These are phyloP conservation scores for Dynastes tityus DNA, from an alignment of 2,888 invertebrate genomes.

Conservation along the genomic window DNA sequence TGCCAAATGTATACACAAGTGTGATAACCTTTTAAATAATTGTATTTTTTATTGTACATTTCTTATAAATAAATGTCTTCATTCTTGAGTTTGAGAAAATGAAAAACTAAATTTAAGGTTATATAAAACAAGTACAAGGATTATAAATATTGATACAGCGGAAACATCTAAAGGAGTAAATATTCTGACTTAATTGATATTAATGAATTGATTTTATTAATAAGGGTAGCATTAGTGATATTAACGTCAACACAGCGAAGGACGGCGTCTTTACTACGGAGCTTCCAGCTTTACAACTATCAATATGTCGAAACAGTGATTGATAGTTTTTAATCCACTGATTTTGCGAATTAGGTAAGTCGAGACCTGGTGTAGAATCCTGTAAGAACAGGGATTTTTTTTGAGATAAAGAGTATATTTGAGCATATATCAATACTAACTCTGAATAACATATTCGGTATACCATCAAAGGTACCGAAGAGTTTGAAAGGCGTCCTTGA, in stretches of 20 bases:
- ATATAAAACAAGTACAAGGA: not conserved
- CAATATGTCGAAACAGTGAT: constrained; percentile 72
- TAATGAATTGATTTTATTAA: too few relatives aligned
- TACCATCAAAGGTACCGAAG: constrained; percentile 75
- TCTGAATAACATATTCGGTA: constrained; percentile 75
- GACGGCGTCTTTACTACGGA: not conserved
- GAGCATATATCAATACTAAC: constrained; percentile 60
- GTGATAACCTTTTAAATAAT: constrained; percentile 24
- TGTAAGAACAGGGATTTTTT: constrained; percentile 55
- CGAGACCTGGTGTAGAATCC: constrained; percentile 75
- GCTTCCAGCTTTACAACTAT: constrained; percentile 61
- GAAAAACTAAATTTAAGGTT: not conserved
- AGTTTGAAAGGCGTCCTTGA: constrained; percentile 73
- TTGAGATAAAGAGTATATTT: not conserved
- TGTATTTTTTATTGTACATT: constrained; percentile 1
- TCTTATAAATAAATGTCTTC: constrained; percentile 18
- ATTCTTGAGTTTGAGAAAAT: not conserved
- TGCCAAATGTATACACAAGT: constrained; percentile 32
- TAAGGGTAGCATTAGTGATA: not conserved
- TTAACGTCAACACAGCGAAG: not conserved
- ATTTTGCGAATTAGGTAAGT: constrained; percentile 68
- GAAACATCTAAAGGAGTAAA: too few relatives aligned
- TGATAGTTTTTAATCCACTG: constrained; percentile 74
- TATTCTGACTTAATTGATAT: too few relatives aligned
- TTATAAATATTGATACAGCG: not conserved